Base-by-base conservation (phyloP, 2,888 invertebrate genomes). In the Sarcophaga caerulescens region DNA sequence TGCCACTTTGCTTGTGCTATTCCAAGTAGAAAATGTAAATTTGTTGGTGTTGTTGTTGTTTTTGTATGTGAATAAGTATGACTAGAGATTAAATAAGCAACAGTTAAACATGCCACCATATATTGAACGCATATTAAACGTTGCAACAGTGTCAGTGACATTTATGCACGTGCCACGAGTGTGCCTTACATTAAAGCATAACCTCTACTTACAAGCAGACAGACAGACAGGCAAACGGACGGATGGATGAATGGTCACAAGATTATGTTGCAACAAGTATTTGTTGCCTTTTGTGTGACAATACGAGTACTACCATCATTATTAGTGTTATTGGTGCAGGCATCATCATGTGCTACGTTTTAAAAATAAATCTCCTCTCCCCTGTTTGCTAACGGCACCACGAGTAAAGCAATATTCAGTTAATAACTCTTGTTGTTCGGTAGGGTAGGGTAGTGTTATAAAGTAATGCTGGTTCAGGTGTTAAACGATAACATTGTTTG, bases 161-260 rank as follows among this genome's bases (percentile, higher is more conserved):
- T 52, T 59, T 68, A 59, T 83, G 78, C 86, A 86, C 86, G 86
- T 86, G 86, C 52, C 86, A 84, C 69, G 74, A 83, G 74, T 86
- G 81, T 84, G 81, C 66, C 81, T 59, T 11, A 63, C 35, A 62
- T 73, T 60, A 65, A 69, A 82, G 76, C 62, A 44, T 74, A 74
- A 63, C 73, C 73, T 74, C 71, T 23, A 8, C 44, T 57, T 44
- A 45, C 19, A 73, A 52, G 1, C 17, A 17, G 17, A 52, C 14
- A 52, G 2, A 3, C 17, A 52, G 52, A 17, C 52, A 17, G 12
- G 14, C 4, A 47, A 14, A 78, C 10, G 52, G 5, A 17, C 17
- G 52, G 17, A 52, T 17, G 4, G 52, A 14, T 52, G 17, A 3
- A 14, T 17, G 68, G 68, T 44, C 73, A 60, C 45, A 17, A 62